Conservation (phyloP, 2,113 vertebrate genomes). For the Aix galericulata region DNA sequence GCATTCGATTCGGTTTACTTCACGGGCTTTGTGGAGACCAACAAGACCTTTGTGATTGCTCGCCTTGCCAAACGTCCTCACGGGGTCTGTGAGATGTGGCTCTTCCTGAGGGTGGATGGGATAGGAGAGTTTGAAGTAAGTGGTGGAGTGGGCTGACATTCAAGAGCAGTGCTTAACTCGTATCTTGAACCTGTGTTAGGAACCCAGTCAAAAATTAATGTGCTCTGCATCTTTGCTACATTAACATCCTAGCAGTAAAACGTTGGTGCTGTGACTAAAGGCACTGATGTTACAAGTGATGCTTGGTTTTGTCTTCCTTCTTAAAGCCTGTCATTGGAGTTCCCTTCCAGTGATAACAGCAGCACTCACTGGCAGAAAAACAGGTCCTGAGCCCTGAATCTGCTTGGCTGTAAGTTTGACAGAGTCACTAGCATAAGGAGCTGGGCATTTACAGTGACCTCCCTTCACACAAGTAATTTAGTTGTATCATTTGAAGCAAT, state of each 20-base stretch:
- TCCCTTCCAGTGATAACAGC: no score
- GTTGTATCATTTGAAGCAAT: background rate
- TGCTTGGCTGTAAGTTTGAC: background rate
- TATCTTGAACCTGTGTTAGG: accelerated
- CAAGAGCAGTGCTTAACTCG: background rate
- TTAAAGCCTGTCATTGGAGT: background rate
- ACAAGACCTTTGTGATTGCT: slow-evolving; percentile 45
- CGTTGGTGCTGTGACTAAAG: background rate
- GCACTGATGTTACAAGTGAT: background rate
- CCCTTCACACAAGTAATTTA: background rate
- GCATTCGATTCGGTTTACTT: slow-evolving; percentile 60
- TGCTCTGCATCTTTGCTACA: background rate
- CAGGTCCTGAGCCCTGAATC: no score
- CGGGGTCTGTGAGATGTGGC: slow-evolving; percentile 65
- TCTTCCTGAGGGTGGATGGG: slow-evolving; percentile 63
- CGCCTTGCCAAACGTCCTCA: slow-evolving; percentile 16
- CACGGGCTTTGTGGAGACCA: slow-evolving; percentile 47
- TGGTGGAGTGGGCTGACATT: background rate
- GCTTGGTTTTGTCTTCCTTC: no score
- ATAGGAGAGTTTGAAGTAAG: slow-evolving; percentile 64
- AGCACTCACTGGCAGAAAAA: background rate
- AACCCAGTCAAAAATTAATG: background rate
- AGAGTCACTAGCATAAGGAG: background rate
- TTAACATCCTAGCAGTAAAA: background rate
- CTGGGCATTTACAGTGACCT: background rate